A percentile compares a stretch with the other conserved stretches of the same genome.
These are phyloP conservation scores for Malurus splendens DNA, from an alignment of 2,797 vertebrate genomes.

Conservation along the genomic window DNA sequence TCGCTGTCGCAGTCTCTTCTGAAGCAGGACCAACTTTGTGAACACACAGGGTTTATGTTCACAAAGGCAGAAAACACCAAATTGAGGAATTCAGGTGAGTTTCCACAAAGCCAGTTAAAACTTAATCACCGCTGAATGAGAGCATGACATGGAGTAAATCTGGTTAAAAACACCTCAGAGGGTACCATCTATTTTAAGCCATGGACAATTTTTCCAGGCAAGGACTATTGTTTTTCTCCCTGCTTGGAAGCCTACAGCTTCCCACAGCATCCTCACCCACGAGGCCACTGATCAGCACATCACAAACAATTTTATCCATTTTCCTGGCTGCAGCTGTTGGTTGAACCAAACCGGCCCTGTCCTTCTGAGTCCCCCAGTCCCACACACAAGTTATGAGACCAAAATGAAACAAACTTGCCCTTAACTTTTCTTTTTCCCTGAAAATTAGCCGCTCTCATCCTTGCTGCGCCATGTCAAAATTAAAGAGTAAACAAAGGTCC, in stretches of 20 bases:
- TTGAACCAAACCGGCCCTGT: slow-evolving; percentile 45
- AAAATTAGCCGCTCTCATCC: slow-evolving; percentile 70
- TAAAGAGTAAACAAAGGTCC: slow-evolving; percentile 89
- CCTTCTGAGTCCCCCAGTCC: slow-evolving; percentile 24
- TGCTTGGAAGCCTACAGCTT: slow-evolving; percentile 34
- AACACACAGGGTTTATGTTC: neutral
- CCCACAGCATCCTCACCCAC: slow-evolving; percentile 39
- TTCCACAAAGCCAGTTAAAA: slow-evolving; percentile 7
- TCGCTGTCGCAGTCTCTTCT: neutral
- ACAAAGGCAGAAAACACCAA: neutral
- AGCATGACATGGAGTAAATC: neutral
- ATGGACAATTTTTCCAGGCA: neutral
- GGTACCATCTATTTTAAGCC: slow-evolving; percentile 32
- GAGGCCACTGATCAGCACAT: slow-evolving; percentile 55
- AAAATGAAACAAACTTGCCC: slow-evolving; percentile 71
- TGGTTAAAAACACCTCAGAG: slow-evolving; percentile 52
- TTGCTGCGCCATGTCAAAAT: slow-evolving; percentile 84
- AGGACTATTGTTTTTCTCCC: neutral
- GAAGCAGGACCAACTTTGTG: neutral
- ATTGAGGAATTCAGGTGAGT: neutral
- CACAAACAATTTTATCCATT: slow-evolving; percentile 62
- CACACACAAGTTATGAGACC: slow-evolving; percentile 22
- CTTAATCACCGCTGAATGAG: neutral
- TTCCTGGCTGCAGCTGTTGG: slow-evolving; percentile 48
- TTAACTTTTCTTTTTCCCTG: slow-evolving; percentile 69